phyloP scores from a whole-genome alignment of 2,113 vertebrate species.

The Lathamus discolor region DNA sequence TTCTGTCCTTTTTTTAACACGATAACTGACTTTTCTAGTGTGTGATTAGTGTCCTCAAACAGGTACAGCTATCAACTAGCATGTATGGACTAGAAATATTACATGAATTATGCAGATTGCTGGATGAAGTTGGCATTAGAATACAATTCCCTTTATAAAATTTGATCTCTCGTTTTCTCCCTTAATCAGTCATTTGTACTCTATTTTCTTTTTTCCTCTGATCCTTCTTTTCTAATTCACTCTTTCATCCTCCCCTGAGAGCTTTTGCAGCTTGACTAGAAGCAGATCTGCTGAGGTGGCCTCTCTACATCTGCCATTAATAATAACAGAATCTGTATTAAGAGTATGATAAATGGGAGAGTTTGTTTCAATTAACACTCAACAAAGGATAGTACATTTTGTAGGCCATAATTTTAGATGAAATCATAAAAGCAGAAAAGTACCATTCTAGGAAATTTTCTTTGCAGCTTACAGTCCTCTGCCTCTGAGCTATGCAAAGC shows the following conservation, averaged over 20 bases:
- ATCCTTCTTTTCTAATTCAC: slow-evolving; percentile 29
- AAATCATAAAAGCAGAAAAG: not conserved
- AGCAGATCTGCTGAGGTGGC: not conserved
- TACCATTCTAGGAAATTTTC: not conserved
- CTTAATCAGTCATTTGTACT: slow-evolving; percentile 4
- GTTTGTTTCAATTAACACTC: not conserved
- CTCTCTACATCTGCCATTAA: not conserved
- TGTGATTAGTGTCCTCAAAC: slow-evolving; percentile 39
- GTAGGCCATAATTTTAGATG: not conserved
- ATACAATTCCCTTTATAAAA: slow-evolving; percentile 36
- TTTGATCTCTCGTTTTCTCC: not conserved
- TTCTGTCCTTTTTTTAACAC: not conserved
- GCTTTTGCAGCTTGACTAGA: not conserved
- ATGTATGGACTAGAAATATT: not conserved
- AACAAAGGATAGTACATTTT: not conserved
- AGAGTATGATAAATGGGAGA: not conserved
- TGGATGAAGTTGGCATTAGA: slow-evolving; percentile 27
- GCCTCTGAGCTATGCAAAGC: not conserved
- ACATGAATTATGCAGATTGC: slow-evolving; percentile 31
- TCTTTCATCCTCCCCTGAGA: not conserved
- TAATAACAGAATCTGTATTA: not conserved
- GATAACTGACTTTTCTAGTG: slow-evolving; percentile 1
- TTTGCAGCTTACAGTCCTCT: not conserved
- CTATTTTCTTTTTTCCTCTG: not conserved
- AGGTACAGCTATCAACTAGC: not conserved